Evolutionary conservation across 2,113 vertebrate genomes (phyloP).

Genomic region (Pachycephala philippinensis): DNA sequence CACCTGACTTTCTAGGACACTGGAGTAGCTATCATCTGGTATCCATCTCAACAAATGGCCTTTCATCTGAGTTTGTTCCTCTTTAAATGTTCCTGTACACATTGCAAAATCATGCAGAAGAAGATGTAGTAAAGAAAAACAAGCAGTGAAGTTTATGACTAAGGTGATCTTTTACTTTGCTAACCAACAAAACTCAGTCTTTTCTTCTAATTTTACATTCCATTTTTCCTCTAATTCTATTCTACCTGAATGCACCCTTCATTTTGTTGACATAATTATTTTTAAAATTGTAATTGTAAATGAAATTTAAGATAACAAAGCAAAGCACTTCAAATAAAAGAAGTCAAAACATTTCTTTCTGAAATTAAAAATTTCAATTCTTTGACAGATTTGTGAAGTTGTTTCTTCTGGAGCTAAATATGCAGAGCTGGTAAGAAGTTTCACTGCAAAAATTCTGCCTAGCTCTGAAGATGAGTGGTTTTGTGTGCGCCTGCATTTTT

Average conservation of each 20-base stretch:
- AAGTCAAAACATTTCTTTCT: conserved; percentile 23
- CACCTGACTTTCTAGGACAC: not conserved
- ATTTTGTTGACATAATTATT: not conserved
- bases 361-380: not conserved
- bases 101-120: not conserved
- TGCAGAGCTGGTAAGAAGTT: conserved; percentile 5
- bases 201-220: not conserved
- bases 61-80: not conserved
- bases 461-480: not conserved
- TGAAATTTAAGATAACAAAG: conserved; percentile 17
- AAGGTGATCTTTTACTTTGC: not conserved
- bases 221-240: not conserved
- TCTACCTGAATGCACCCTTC: not conserved
- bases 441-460: conserved; percentile 5
- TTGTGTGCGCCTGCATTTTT: not conserved
- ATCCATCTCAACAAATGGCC: not conserved
- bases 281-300: not conserved
- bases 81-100: not conserved
- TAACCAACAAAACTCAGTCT: not conserved
- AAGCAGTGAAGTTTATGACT: not conserved
- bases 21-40: not conserved
- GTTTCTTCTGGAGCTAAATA: conserved; percentile 46
- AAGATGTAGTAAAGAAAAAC: not conserved
- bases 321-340: conserved; percentile 20
- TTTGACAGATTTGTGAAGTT: conserved; percentile 26